Conservation (phyloP, 2,113 vertebrate genomes). For the Pachycephala philippinensis region DNA sequence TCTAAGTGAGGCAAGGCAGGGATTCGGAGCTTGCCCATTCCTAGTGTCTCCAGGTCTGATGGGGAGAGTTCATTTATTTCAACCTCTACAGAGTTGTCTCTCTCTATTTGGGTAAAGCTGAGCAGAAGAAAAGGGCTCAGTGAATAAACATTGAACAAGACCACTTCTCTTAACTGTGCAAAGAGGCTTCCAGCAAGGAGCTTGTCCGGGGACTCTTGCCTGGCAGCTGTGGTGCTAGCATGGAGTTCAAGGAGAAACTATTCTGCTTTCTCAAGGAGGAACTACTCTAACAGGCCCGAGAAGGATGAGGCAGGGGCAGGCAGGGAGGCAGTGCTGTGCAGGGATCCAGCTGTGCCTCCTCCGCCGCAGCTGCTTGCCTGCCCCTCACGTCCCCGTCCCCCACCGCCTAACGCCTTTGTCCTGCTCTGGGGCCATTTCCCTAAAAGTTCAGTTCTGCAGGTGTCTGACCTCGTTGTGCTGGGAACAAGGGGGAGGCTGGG, state of each 20-base stretch:
- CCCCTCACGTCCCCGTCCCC: not conserved
- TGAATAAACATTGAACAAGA: not conserved
- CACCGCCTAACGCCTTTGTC: not conserved
- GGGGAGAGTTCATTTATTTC: not conserved
- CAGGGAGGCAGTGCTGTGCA: not conserved
- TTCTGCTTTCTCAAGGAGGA: not conserved
- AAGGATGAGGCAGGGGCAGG: not conserved
- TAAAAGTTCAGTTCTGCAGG: constrained; percentile 10
- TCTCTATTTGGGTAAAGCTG: not conserved
- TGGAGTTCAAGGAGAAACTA: not conserved
- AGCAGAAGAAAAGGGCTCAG: not conserved
- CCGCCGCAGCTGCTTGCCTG: not conserved
- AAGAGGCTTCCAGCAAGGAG: not conserved
- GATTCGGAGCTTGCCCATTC: not conserved
- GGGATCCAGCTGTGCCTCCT: constrained; percentile 1
- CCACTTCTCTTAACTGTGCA: not conserved
- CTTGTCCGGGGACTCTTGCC: not conserved
- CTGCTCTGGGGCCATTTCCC: not conserved
- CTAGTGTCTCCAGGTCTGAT: not conserved
- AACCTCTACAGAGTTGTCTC: not conserved
- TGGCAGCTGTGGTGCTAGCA: not conserved
- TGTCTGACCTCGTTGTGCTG: not conserved
- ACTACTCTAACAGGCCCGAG: not conserved
- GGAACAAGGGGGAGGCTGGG: not conserved
- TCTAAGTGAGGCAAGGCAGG: not conserved